phyloP scores from a whole-genome alignment of 2,888 invertebrate species.

The Asteroscopus sphinx region DNA sequence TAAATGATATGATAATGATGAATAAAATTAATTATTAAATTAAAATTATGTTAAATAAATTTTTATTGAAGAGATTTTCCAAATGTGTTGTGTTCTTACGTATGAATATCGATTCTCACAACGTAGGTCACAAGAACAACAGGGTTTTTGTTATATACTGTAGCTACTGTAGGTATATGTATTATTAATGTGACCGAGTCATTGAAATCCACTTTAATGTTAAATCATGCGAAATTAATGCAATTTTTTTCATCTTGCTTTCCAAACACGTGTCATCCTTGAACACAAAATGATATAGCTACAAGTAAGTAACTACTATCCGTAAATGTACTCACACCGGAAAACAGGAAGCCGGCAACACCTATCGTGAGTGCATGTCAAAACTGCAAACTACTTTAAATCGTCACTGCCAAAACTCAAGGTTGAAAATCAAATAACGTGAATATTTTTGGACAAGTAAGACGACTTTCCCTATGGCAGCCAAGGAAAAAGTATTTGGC shows the following conservation, averaged over 20 bases:
- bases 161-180: too few relatives aligned
- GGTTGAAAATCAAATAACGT: conserved; percentile 10
- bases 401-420: neutral
- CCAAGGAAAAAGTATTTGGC: too few relatives aligned
- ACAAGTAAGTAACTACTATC: too few relatives aligned
- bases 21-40: too few relatives aligned
- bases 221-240: conserved; percentile 3
- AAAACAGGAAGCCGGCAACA: conserved; percentile 28
- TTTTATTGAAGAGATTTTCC: too few relatives aligned
- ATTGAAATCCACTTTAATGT: neutral
- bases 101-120: too few relatives aligned
- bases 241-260: neutral
- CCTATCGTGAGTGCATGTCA: conserved; percentile 3
- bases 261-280: conserved; percentile 14
- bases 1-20: too few relatives aligned
- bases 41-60: too few relatives aligned
- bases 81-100: too few relatives aligned
- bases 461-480: too few relatives aligned
- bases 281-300: conserved; percentile 12
- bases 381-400: conserved; percentile 20
- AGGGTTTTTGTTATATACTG: too few relatives aligned
- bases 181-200: neutral
- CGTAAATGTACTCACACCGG: conserved; percentile 13
- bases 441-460: neutral
- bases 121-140: too few relatives aligned